Evolutionary conservation across 2,888 invertebrate species (phyloP).

Genomic region (Caenorhabditis wallacei): DNA sequence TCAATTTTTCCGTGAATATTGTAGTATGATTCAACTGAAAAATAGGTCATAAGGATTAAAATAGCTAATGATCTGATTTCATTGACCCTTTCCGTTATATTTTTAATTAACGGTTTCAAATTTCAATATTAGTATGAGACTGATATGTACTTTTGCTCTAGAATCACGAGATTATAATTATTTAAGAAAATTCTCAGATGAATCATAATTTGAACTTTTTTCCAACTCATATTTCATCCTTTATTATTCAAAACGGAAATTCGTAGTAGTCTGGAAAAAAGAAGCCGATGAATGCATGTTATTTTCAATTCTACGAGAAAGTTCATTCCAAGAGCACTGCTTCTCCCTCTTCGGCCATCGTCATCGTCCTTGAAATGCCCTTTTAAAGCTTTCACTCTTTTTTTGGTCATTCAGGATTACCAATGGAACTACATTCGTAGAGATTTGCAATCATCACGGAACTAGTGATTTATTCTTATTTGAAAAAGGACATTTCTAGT

Average conservation of each 20-base stretch:
- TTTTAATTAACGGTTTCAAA: too few species aligned
- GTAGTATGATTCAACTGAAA: too few species aligned
- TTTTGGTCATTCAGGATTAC: background rate
- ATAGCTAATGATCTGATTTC: too few species aligned
- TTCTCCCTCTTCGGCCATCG: background rate
- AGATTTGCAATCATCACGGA: constrained; percentile 1
- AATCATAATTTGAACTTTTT: background rate
- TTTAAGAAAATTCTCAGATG: too few species aligned
- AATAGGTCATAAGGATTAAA: too few species aligned
- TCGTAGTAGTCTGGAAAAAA: background rate
- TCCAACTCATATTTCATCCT: background rate
- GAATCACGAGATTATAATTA: too few species aligned
- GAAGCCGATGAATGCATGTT: constrained; percentile 9
- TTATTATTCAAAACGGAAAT: constrained; percentile 1
- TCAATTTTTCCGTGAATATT: too few species aligned
- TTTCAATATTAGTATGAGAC: too few species aligned
- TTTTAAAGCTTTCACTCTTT: background rate
- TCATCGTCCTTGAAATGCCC: constrained; percentile 18
- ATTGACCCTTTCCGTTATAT: too few species aligned
- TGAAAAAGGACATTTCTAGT: constrained; percentile 11
- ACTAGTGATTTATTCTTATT: constrained; percentile 4
- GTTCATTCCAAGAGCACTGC: constrained; percentile 5
- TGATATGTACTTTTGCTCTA: too few species aligned
- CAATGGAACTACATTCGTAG: background rate
- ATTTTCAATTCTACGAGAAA: constrained; percentile 1